phyloP scores from a whole-genome alignment of 2,797 vertebrate genomes.

The Myotis vivesi region DNA sequence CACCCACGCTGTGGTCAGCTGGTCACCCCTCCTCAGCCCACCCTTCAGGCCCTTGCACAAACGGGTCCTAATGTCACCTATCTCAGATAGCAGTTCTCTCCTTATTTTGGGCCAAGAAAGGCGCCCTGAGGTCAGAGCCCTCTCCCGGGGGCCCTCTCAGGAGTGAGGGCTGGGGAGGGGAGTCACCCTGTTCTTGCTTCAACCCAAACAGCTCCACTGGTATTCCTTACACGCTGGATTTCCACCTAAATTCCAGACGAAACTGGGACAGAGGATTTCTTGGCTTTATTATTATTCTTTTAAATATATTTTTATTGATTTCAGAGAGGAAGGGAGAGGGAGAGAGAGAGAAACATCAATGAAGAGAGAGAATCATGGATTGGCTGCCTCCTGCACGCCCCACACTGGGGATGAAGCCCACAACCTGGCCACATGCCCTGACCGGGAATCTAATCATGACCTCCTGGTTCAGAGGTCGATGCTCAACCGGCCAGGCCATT shows the following conservation, averaged over 20 bases:
- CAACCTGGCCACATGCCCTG: no score
- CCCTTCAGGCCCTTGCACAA: background rate
- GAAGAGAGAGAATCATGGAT: no score
- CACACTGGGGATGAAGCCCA: no score
- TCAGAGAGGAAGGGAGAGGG: no score
- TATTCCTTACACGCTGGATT: background rate
- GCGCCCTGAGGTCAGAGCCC: background rate
- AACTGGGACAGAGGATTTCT: constrained; percentile 19
- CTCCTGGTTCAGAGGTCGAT: no score
- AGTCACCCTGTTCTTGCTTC: background rate
- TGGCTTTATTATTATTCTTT: background rate
- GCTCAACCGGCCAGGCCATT: no score
- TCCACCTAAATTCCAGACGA: background rate
- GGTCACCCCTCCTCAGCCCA: background rate
- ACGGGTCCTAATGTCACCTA: background rate
- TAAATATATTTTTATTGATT: no score
- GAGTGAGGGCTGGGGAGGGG: background rate
- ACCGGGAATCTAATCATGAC: no score
- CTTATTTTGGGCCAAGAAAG: background rate
- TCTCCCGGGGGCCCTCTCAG: background rate
- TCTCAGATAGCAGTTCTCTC: background rate
- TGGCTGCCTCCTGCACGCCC: no score
- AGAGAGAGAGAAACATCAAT: no score
- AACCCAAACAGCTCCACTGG: background rate
- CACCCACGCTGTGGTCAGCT: background rate